These are phyloP conservation scores for Drosophila setosimentum DNA, from an alignment of 2,888 invertebrate genomes.

Conservation along the genomic window DNA sequence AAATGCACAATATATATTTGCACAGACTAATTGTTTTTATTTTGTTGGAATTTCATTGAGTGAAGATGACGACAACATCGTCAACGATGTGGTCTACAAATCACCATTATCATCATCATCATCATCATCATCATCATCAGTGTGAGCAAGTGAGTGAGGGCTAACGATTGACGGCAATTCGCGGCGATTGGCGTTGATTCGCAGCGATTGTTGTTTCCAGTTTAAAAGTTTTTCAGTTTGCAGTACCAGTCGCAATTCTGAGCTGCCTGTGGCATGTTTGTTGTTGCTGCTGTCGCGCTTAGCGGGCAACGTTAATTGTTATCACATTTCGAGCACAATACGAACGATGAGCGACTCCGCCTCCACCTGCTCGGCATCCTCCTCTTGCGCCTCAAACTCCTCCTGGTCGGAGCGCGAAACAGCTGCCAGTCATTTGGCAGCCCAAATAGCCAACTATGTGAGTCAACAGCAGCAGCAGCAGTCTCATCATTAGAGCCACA, in stretches of 20 bases:
- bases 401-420: conserved; percentile 40
- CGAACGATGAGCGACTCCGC: conserved; percentile 55
- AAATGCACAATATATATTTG: conserved; percentile 58
- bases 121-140: background rate
- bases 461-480: conserved; percentile 53
- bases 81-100: conserved; percentile 12
- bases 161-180: conserved; percentile 22
- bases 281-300: conserved; percentile 62
- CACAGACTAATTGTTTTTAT: conserved; percentile 70
- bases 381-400: background rate
- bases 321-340: conserved; percentile 53
- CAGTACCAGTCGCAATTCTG: conserved; percentile 70
- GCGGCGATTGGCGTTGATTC: conserved; percentile 19
- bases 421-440: conserved; percentile 67
- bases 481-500: conserved; percentile 12
- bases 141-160: conserved; percentile 21
- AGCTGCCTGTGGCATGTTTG: conserved; percentile 73
- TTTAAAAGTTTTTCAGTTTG: conserved; percentile 25
- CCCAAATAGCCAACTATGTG: conserved; percentile 82
- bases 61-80: conserved; percentile 48
- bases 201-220: conserved; percentile 31
- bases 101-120: background rate
- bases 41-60: conserved; percentile 74
- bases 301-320: conserved; percentile 62
- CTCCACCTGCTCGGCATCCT: background rate